Evolutionary conservation across 2,888 invertebrate genomes (phyloP).

Genomic region (Odontothrips loti): DNA sequence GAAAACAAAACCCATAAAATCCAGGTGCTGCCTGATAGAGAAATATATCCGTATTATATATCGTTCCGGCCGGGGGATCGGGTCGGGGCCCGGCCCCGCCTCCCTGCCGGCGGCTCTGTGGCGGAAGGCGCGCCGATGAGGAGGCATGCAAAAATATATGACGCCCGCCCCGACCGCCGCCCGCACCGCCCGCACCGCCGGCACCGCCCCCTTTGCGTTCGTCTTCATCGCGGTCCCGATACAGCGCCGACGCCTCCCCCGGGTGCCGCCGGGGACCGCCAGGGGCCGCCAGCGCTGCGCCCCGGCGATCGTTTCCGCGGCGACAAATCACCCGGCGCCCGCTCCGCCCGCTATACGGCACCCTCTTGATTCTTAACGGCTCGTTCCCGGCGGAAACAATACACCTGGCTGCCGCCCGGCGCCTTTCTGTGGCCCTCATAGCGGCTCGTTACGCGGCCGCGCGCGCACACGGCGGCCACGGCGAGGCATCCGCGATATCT

Average conservation of each 20-base stretch:
- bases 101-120: too few species aligned
- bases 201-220: too few species aligned
- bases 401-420: too few species aligned
- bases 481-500: not conserved
- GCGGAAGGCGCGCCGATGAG: not conserved
- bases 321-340: not conserved
- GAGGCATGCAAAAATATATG: not conserved
- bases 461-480: not conserved
- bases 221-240: too few species aligned
- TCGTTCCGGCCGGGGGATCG: conserved; percentile 16
- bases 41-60: conserved; percentile 27
- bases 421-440: too few species aligned
- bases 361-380: conserved; percentile 10
- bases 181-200: too few species aligned
- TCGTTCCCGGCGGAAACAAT: not conserved
- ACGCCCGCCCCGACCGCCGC: not conserved
- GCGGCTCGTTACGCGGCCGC: too few species aligned
- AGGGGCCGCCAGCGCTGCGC: too few species aligned
- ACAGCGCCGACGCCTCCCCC: too few species aligned
- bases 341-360: not conserved
- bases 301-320: not conserved
- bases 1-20: conserved; percentile 27
- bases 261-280: too few species aligned
- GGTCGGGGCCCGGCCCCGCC: not conserved
- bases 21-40: conserved; percentile 24